Percentiles rank a stretch among this genome's conserved stretches.
These are phyloP conservation scores for Heptranchias perlo DNA, from an alignment of 2,113 vertebrate species.

Conservation along the genomic window DNA sequence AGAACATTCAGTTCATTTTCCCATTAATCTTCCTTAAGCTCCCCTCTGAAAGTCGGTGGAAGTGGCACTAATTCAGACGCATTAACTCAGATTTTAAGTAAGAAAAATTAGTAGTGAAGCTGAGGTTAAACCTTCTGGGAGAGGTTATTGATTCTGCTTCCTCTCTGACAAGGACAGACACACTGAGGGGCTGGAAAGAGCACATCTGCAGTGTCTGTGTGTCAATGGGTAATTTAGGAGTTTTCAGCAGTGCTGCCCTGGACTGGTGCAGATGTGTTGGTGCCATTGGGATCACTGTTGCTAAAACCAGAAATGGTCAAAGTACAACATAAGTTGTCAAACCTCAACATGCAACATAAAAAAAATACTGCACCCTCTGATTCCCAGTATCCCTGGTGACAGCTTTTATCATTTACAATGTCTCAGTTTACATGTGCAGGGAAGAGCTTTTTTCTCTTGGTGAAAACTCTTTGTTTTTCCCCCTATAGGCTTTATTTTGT, in stretches of 20 bases:
- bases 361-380: neutral
- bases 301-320: neutral
- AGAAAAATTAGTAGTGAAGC: conserved; percentile 28
- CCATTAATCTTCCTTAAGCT: conserved; percentile 29
- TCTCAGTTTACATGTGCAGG: neutral
- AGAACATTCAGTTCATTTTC: conserved; percentile 18
- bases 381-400: neutral
- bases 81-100: conserved; percentile 31
- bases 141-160: conserved; percentile 16
- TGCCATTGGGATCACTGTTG: neutral
- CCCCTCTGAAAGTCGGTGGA: neutral
- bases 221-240: neutral
- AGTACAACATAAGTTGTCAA: neutral
- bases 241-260: neutral
- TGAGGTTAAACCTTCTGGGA: conserved; percentile 16
- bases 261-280: neutral
- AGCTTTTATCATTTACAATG: neutral
- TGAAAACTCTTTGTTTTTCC: neutral
- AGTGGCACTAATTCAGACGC: conserved; percentile 17
- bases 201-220: neutral
- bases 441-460: neutral
- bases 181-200: neutral
- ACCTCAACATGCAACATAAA: neutral
- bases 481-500: neutral
- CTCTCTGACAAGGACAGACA: conserved; percentile 18